Base-by-base conservation (phyloP, 2,797 vertebrate species). In the Anolis apletophallus region DNA sequence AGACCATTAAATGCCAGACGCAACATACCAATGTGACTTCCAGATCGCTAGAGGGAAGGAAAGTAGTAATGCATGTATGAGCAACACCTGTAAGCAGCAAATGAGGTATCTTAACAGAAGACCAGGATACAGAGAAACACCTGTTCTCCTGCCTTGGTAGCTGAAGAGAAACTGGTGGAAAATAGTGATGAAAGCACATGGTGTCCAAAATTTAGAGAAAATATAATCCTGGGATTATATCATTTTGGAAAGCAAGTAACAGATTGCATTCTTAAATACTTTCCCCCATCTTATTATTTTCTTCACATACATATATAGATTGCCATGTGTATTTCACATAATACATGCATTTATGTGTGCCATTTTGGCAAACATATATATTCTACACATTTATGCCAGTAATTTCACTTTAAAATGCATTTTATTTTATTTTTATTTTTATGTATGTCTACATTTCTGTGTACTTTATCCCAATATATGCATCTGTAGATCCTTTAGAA, bases 101-200 rank as follows among this genome's bases (percentile, higher is more conserved):
- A 57, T 59, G 11, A 73, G 64, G 36, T 68, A n/a, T 50, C 29
- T 59, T 52, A 82, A 54, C 32, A 57, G 23, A n/a, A 0, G 74
- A 55, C 1, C 55, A 0, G 0, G 19, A 52, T 12, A 21, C 26
- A n/a, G 23, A 0, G 57, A 26, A 32, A 23, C 61, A 29, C 34
- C 13, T 74, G 52, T 4, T 50, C 0, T 26, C 29, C 74, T 76
- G 36, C 1, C 32, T 50, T 77, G 10, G 23, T n/a, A 21, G 16
- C 10, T 74, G 71, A 21, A 61, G 13, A 32, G 61, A 80, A 81
- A 16, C 1, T 83, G 46, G 10, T 72, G 17, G 67, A 36, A 9
- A 64, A 64, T 67, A 57, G 29, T 46, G 10, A 59, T 19, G 29
- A 81, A 69, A 73, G 11, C n/a, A 29, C 16, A 3, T 26, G 1